Conservation (phyloP, 2,113 vertebrate species). For the Phylloscopus trochilus region DNA sequence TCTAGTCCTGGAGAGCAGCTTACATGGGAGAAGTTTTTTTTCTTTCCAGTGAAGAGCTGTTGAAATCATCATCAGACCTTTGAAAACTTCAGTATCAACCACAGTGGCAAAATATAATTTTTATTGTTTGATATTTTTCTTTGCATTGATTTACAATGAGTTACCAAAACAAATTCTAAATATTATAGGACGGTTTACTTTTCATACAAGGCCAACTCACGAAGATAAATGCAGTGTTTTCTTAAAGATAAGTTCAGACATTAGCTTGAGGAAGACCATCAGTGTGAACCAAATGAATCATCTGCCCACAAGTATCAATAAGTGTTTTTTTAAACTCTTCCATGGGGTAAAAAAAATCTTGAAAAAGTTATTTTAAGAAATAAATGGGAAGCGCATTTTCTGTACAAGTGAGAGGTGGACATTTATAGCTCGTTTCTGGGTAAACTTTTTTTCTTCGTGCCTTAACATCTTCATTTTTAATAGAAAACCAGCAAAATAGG, state of each 20-base stretch:
- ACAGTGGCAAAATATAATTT: neutral
- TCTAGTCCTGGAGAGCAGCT: neutral
- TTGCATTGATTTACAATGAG: neutral
- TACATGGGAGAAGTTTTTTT: neutral
- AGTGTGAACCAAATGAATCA: neutral
- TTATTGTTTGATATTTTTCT: neutral
- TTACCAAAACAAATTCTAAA: neutral
- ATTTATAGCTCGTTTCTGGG: neutral
- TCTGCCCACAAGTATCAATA: neutral
- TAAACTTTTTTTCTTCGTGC: neutral
- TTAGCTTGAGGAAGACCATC: neutral
- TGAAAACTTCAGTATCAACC: neutral
- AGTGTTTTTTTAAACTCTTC: neutral
- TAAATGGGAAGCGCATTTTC: neutral
- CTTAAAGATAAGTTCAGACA: neutral
- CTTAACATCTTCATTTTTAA: neutral
- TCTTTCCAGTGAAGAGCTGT: neutral
- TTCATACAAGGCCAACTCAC: neutral
- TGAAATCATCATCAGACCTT: neutral
- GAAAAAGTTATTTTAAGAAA: neutral
- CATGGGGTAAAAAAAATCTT: neutral
- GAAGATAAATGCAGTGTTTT: neutral
- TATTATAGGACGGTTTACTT: neutral
- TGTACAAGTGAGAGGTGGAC: neutral
- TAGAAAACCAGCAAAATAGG: neutral